Percentiles rank a stretch among this genome's conserved stretches.
phyloP scores from a whole-genome alignment of 2,888 invertebrate genomes.

The Alentia gelatinosa region DNA sequence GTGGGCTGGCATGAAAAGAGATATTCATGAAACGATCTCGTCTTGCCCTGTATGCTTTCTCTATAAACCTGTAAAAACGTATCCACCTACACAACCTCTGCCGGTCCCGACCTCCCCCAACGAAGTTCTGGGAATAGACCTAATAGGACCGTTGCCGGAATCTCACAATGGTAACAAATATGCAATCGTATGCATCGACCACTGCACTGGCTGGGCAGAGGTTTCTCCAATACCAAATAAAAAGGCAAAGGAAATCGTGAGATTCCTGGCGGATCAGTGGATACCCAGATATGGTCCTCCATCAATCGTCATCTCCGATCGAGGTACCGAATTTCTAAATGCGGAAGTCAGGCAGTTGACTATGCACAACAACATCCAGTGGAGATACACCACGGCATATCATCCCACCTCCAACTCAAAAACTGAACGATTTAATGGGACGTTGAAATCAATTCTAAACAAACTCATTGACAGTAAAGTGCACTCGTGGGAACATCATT shows the following conservation, averaged over 20 bases:
- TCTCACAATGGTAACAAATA: not conserved
- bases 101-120: not conserved
- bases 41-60: not conserved
- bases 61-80: not conserved
- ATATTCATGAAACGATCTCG: not conserved
- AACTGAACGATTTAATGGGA: not conserved
- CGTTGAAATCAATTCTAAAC: not conserved
- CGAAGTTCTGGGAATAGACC: not conserved
- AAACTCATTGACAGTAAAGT: not conserved
- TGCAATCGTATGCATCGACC: not conserved
- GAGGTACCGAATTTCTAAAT: not conserved
- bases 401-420: not conserved
- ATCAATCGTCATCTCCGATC: not conserved
- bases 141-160: constrained; percentile 3
- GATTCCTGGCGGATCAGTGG: not conserved
- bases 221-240: not conserved
- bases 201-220: not conserved
- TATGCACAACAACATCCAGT: not conserved
- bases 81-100: not conserved
- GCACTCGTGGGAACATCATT: not conserved
- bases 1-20: not conserved
- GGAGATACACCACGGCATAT: not conserved
- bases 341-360: not conserved
- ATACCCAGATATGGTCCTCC: not conserved
- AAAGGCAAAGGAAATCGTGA: not conserved